These are phyloP conservation scores for Strigamia maritima DNA, from an alignment of 2,888 invertebrate species.

Conservation along the genomic window DNA sequence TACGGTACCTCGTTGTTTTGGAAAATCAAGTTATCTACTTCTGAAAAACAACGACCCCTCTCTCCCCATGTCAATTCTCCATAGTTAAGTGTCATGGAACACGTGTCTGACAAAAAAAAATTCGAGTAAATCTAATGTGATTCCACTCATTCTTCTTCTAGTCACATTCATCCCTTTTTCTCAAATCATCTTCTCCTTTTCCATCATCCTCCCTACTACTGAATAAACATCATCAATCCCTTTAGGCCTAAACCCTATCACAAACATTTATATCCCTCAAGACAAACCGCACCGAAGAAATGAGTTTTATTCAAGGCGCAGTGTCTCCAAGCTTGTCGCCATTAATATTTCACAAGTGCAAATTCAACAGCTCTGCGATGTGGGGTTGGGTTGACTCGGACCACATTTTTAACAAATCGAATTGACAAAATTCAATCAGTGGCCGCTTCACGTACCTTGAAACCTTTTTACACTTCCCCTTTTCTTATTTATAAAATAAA, in stretches of 20 bases:
- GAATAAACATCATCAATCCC: background rate
- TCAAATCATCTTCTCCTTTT: background rate
- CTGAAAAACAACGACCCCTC: too few species aligned
- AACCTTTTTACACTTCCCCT: background rate
- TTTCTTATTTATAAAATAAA: too few species aligned
- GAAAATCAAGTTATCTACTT: too few species aligned
- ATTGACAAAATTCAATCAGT: background rate
- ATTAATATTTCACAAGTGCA: background rate
- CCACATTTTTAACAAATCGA: background rate
- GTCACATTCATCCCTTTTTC: background rate
- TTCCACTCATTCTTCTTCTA: background rate
- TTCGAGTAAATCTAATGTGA: background rate
- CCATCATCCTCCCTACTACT: background rate
- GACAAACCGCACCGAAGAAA: background rate
- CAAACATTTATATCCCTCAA: background rate
- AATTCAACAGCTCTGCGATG: background rate
- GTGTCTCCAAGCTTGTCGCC: background rate
- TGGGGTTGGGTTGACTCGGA: background rate
- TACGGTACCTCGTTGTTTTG: too few species aligned
- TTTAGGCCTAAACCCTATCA: background rate
- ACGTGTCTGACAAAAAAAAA: background rate
- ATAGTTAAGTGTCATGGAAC: background rate
- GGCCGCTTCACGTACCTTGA: background rate
- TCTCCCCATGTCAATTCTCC: background rate
- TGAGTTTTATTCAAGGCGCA: background rate